These are phyloP conservation scores for Pseudotriccus pelzelni DNA, from an alignment of 2,797 vertebrate species.

Conservation along the genomic window DNA sequence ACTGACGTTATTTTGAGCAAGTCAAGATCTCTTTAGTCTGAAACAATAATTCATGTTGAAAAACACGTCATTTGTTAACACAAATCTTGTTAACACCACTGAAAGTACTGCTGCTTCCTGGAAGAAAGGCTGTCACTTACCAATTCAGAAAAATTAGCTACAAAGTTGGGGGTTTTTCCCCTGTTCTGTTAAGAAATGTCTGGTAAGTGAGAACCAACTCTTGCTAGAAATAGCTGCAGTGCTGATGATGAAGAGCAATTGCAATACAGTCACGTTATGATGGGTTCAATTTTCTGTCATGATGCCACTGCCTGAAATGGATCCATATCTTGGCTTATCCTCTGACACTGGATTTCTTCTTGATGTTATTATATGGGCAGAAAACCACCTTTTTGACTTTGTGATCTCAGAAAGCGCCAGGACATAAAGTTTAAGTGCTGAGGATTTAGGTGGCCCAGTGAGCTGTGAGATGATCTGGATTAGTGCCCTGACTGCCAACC, in stretches of 20 bases:
- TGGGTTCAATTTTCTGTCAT: background rate
- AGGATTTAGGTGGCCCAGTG: constrained; percentile 30
- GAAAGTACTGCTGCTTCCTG: background rate
- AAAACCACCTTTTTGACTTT: background rate
- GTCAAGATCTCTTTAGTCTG: background rate
- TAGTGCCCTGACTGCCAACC: background rate
- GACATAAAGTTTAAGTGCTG: constrained; percentile 26
- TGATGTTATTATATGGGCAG: background rate
- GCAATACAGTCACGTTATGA: background rate
- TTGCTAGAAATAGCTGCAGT: background rate
- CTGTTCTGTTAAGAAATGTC: background rate
- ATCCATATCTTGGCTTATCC: background rate
- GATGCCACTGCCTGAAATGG: background rate
- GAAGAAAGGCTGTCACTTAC: background rate
- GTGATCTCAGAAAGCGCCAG: background rate
- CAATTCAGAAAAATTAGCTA: background rate
- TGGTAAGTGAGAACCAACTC: background rate
- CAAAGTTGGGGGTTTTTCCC: background rate
- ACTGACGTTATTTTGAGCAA: background rate
- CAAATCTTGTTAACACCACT: background rate
- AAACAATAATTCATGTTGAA: background rate
- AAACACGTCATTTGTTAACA: background rate
- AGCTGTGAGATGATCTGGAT: constrained; percentile 44
- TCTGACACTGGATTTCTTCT: constrained; percentile 5
- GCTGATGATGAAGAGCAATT: background rate